Conservation (phyloP, 2,888 invertebrate species). For the Aricia artaxerxes region DNA sequence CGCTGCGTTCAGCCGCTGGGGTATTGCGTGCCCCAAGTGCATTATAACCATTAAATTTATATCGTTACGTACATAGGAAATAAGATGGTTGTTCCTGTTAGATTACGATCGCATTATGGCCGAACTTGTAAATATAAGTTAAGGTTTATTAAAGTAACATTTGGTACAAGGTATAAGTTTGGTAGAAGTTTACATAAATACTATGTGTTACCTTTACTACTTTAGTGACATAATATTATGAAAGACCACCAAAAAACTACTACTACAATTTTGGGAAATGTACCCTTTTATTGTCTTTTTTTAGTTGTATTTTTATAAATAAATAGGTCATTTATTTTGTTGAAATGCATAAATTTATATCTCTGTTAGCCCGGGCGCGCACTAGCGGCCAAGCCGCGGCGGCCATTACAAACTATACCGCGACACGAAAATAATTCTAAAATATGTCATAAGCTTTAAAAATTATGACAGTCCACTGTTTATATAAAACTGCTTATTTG, state of each 20-base stretch:
- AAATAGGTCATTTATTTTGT: too few relatives aligned
- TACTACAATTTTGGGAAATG: too few relatives aligned
- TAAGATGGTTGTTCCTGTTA: conserved; percentile 70
- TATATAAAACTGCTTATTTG: neutral
- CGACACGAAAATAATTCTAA: too few relatives aligned
- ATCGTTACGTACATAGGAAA: conserved; percentile 70
- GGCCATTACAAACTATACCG: too few relatives aligned
- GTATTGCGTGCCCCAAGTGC: conserved; percentile 69
- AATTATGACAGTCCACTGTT: neutral
- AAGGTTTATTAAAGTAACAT: conserved; percentile 20
- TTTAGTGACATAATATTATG: too few relatives aligned
- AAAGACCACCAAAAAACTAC: too few relatives aligned
- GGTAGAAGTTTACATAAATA: neutral
- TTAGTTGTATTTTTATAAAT: too few relatives aligned
- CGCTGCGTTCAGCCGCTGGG: conserved; percentile 66
- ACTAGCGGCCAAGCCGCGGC: too few relatives aligned
- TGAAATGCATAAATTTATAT: too few relatives aligned
- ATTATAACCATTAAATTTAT: conserved; percentile 73
- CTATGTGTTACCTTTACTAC: neutral
- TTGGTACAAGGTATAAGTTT: neutral
- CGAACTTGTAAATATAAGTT: conserved; percentile 46
- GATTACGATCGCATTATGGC: conserved; percentile 65
- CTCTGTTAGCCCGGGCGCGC: too few relatives aligned
- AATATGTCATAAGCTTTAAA: neutral
- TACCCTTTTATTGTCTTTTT: too few relatives aligned